Conservation (phyloP, 2,888 invertebrate species). For the Neuroscelio doddi region DNA sequence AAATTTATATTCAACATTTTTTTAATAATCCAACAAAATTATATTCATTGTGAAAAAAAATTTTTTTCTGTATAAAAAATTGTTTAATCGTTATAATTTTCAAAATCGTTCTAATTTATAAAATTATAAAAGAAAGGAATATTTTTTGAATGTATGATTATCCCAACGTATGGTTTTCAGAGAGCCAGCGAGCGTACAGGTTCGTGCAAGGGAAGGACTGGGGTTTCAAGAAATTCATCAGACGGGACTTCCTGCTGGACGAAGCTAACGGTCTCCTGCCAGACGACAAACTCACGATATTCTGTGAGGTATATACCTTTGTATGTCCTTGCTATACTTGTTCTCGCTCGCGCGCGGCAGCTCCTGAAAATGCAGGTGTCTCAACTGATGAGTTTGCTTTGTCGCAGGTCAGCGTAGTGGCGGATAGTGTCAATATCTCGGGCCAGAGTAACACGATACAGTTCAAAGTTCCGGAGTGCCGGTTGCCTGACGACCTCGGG, state of each 20-base stretch:
- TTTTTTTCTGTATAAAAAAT: too few relatives aligned
- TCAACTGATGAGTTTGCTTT: conserved; percentile 28
- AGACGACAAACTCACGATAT: conserved; percentile 99
- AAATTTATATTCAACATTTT: too few relatives aligned
- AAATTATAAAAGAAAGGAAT: neutral
- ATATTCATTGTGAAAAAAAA: conserved; percentile 1
- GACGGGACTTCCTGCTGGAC: conserved; percentile 98
- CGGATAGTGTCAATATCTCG: conserved; percentile 99
- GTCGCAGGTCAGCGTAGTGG: conserved; percentile 90
- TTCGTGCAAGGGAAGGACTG: conserved; percentile 99
- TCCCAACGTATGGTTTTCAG: conserved; percentile 69
- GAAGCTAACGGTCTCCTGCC: conserved; percentile 99
- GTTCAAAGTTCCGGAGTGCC: conserved; percentile 97
- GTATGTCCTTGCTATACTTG: conserved; percentile 50
- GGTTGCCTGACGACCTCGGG: conserved; percentile 94
- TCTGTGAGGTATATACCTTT: conserved; percentile 88
- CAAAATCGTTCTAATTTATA: too few relatives aligned
- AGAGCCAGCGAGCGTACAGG: conserved; percentile 94
- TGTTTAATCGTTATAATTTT: too few relatives aligned
- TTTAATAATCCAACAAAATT: too few relatives aligned
- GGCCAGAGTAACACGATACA: conserved; percentile 98
- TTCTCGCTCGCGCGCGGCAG: neutral
- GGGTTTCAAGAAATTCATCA: conserved; percentile 99
- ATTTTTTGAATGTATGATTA: neutral
- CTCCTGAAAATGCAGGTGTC: too few relatives aligned